Base-by-base conservation (phyloP, 2,797 vertebrate species). In the Zenarchopterus dispar region DNA sequence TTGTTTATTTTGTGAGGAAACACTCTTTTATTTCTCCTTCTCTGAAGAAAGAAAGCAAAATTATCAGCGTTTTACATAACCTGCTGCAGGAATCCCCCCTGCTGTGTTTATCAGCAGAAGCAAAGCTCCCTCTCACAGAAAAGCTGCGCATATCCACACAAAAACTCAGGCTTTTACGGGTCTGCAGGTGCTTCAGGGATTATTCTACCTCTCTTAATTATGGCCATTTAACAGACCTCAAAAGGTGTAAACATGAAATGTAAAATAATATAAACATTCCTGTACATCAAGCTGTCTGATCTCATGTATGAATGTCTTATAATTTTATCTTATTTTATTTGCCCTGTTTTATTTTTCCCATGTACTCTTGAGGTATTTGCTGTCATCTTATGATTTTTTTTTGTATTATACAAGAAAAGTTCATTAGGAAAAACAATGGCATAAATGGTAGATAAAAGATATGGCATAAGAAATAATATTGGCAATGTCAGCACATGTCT, bases 31-130 rank as follows among this genome's bases (percentile, higher is more conserved):
- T 23, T 60, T n/a, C 1, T 44, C 19, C 18, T 52, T 43, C 49
- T 46, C 50, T 19, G 0, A 56, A 36, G 36, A 31, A 26, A 47
- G 2, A 24, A 46, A 61, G 67, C 33, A 10, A 42, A 65, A 0
- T 36, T 66, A 59, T 23, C 23, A 22, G 6, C 16, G 49, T 52
- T 57, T 36, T 36, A 36, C 10, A 36, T 36, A 36, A 36, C 33
- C 3, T 0, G 9, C 28, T 60, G 54, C 28, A 60, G 43, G 28
- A 46, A 60, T 47, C 51, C 56, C 45, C 19, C 53, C 57, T 41
- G 61, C 57, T 63, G 69, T 19, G 64, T 73, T 67, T 51, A 53
- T 43, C 19, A 56, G 24, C 18, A 41, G 52, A 63, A 31, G 51
- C 19, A 60, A 2, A 5, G 1, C 5, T 49, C 56, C 52, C 55